Percentiles rank a stretch among this genome's conserved stretches.
phyloP scores from a whole-genome alignment of 2,888 invertebrate genomes.

The Drosophila mimica region DNA sequence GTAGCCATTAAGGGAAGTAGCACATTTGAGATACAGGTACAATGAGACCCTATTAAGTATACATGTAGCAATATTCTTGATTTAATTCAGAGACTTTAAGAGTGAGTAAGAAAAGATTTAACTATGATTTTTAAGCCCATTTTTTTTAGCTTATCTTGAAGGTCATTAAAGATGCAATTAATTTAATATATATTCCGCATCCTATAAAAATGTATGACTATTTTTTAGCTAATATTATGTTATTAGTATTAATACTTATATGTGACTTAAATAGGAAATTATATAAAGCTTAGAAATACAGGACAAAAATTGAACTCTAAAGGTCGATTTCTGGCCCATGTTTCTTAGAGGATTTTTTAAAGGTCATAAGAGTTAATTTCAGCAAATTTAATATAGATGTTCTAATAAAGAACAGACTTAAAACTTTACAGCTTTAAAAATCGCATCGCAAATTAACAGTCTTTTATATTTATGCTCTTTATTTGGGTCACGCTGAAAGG shows the following conservation, averaged over 20 bases:
- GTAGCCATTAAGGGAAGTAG: neutral
- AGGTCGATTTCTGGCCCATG: too few species aligned
- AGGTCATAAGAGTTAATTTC: neutral
- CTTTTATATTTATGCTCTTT: neutral
- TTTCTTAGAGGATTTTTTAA: too few species aligned
- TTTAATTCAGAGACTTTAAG: neutral
- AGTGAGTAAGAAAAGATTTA: neutral
- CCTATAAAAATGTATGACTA: neutral
- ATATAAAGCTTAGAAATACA: neutral
- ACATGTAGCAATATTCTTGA: neutral
- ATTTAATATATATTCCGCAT: neutral
- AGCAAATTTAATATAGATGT: neutral
- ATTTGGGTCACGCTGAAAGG: neutral
- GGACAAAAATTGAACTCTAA: too few species aligned
- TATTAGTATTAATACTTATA: neutral
- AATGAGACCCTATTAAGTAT: neutral
- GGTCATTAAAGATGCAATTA: neutral
- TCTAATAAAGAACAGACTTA: neutral
- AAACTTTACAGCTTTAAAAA: neutral
- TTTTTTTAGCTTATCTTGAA: neutral
- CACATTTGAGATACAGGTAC: neutral
- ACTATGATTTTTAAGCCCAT: neutral
- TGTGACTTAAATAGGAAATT: neutral
- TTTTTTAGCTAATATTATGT: neutral
- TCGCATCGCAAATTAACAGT: rapidly evolving